Base-by-base conservation (phyloP, 35 echinoderm and acorn worm genomes). In the Lytechinus pictus region DNA sequence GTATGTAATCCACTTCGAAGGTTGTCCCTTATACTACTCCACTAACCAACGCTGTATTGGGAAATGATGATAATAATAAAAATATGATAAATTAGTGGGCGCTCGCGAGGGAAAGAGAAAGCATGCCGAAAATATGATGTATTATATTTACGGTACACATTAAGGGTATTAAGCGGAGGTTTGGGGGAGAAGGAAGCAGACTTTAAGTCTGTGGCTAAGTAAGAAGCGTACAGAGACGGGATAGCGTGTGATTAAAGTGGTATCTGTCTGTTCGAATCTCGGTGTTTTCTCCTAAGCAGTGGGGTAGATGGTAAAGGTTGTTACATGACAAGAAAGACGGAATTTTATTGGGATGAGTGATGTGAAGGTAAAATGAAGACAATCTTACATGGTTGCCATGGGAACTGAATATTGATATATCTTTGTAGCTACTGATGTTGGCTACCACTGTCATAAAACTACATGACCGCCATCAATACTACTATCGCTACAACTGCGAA, bases 1-100 rank as follows among this genome's bases (percentile, higher is more conserved):
- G 57, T 16, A 12, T 51, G 87, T 89, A 28, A 89, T 89, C 87
- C 51, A 29, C 87, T 71, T 19, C 24, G 61, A 19, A 71, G 61
- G 61, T 71, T 6, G 61, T 21, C 16, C 61, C 24, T 4, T 71
- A 24, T 44, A 44, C 33, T 44, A 2, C 87, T 6, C 87, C 51
- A 53, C 87, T 89, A 52, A 89, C 87, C 87, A 89, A 53, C 87
- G 87, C 14, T 53, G 51, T 89, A 52, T 89, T 53, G 87, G 87
- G 28, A 10, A 88, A 53, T 52, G 87, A 89, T 89, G 87, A 89
- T 89, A 53, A 89, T 89, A 89, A 89, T 33, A 89, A 89, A 89
- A 89, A 89, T 89, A 19, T 89, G 87, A 89, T 89, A 89, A 89
- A 89, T 89, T 89, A 89, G 28, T 33, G 52, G 28, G 87, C 87